phyloP scores from a whole-genome alignment of 2,113 vertebrate species.

The Nibea albiflora region DNA sequence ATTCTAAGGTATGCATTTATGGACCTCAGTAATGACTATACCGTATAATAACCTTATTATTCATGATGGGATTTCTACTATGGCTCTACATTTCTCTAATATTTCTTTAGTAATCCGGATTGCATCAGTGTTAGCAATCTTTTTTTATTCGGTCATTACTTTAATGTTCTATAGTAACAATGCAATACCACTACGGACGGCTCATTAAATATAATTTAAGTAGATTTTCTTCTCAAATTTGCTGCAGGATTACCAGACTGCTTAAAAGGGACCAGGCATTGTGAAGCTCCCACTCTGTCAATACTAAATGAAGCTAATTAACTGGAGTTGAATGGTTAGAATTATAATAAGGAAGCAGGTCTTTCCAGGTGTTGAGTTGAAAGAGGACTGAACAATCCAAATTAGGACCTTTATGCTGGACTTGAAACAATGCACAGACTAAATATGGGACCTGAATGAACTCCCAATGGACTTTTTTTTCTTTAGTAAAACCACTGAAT shows the following conservation, averaged over 20 bases:
- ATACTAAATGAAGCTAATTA: conserved; percentile 51
- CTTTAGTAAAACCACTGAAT: neutral
- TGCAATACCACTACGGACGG: conserved; percentile 4
- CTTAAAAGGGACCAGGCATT: conserved; percentile 17
- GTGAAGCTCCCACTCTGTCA: conserved; percentile 35
- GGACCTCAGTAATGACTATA: neutral
- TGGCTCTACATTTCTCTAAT: neutral
- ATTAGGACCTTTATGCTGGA: neutral
- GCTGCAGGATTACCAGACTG: conserved; percentile 32
- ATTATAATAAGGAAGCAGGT: conserved; percentile 15
- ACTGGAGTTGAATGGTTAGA: conserved; percentile 9
- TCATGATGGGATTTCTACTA: neutral
- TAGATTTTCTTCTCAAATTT: conserved; percentile 38
- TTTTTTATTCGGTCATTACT: neutral
- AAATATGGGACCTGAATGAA: neutral
- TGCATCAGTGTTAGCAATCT: neutral
- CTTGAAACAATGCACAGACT: neutral
- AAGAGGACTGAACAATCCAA: conserved; percentile 3
- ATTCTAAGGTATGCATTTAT: conserved; percentile 14
- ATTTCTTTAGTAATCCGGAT: neutral
- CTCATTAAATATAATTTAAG: conserved; percentile 27
- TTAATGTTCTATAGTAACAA: conserved; percentile 1
- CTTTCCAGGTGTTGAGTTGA: neutral
- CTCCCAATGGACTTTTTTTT: neutral
- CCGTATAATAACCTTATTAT: neutral